phyloP scores from a whole-genome alignment of 2,113 vertebrate genomes.

The Perca flavescens region DNA sequence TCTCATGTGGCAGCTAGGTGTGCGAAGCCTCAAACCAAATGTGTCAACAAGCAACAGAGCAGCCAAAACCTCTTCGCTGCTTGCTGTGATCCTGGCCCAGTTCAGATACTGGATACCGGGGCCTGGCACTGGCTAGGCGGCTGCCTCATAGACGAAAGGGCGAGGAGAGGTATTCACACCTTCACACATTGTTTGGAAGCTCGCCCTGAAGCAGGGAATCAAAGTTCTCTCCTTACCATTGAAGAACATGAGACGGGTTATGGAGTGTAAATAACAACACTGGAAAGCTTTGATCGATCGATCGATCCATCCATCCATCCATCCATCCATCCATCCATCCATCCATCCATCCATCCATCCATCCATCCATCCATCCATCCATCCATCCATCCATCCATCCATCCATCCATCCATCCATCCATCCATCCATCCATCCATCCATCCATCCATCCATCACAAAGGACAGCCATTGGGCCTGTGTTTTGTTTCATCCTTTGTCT shows the following conservation, averaged over 20 bases:
- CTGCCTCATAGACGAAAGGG: constrained; percentile 56
- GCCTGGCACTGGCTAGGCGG: constrained; percentile 52
- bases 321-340: too few relatives aligned
- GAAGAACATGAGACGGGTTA: constrained; percentile 43
- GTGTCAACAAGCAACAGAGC: constrained; percentile 50
- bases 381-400: too few relatives aligned
- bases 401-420: too few relatives aligned
- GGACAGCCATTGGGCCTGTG: background rate
- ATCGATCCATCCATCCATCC: too few relatives aligned
- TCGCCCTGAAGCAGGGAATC: constrained; percentile 58
- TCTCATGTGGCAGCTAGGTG: constrained; percentile 27
- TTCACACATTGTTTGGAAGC: constrained; percentile 65
- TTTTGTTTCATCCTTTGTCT: constrained; percentile 37
- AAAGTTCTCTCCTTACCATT: constrained; percentile 52
- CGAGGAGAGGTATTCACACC: constrained; percentile 41
- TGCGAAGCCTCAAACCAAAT: constrained; percentile 55
- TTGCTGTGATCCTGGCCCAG: constrained; percentile 65
- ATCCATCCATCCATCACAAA: too few relatives aligned
- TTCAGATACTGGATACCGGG: constrained; percentile 66
- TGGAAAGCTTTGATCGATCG: background rate
- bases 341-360: too few relatives aligned
- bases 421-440: too few relatives aligned
- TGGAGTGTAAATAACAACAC: constrained; percentile 41
- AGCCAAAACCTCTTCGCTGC: constrained; percentile 52
- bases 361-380: too few relatives aligned